Base-by-base conservation (phyloP, 92 coral and sea anemone species). In the Porites divaricata region DNA sequence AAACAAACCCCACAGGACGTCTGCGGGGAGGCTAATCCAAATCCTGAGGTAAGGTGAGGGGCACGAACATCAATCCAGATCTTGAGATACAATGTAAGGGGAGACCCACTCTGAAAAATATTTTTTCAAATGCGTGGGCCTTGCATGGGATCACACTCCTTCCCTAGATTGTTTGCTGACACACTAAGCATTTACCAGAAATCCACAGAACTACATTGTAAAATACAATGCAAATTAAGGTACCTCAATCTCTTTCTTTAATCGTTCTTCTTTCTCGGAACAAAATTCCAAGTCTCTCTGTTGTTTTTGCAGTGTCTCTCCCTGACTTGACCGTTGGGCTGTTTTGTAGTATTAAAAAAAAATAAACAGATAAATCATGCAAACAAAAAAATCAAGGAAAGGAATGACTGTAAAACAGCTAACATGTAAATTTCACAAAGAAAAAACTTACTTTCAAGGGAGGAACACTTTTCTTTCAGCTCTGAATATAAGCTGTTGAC, bases 201-300 rank as follows among this genome's bases (percentile, higher is more conserved):
- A 54, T 15, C 59, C 4, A 2, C 59, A 54, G 16, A 6, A 4
- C 45, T 14, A 35, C 54, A 70, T 19, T 70, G 24, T 19, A 21
- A 35, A 8, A 11, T 35, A 19, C 16, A 9, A 17, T 11, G n/a
- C 9, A n/a, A 48, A 28, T 24, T 26, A 20, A 10, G 14, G 19
- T 88, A 96, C 99, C 96, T 96, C 95, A 58, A 94, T 78, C 62
- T 96, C 99, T 83, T 94, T 94, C 90, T 92, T 96, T 12, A 94
- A 81, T 68, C 99, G 75, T 2, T 96, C 99, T 67, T 96, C 99
- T 85, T 92, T 88, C 20, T 94, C 98, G 63, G 92, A 91, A 81
- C 85, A 89, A 76, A 90, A 96, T 81, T 96, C 99, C 85, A 96
- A 84, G 35, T 96, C 99, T 83, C 93, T 94, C 57, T 90, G 90